These are phyloP conservation scores for Zeugodacus cucurbitae DNA, from an alignment of 1,140 invertebrate genomes.

Conservation along the genomic window DNA sequence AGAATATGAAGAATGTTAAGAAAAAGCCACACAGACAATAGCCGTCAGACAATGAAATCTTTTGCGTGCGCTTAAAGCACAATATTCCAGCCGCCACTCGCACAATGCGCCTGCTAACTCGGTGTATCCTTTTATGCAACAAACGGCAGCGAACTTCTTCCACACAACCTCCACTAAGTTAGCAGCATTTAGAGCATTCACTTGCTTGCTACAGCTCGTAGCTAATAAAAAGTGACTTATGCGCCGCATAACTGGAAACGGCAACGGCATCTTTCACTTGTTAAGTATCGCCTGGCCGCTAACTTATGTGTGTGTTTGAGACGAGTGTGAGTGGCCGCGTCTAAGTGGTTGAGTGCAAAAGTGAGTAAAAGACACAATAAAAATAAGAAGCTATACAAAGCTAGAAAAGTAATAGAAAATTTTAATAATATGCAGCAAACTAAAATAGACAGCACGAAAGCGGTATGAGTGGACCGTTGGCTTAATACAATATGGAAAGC, in stretches of 20 bases:
- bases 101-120: background rate
- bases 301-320: background rate
- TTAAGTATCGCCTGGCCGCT: conserved; percentile 12
- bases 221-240: conserved; percentile 38
- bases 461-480: background rate
- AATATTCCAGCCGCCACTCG: background rate
- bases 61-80: background rate
- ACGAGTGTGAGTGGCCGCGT: background rate
- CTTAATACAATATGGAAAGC: background rate
- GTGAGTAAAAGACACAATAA: background rate
- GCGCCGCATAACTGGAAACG: conserved; percentile 27
- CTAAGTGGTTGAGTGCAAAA: conserved; percentile 34
- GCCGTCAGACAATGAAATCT: conserved; percentile 23
- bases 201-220: conserved; percentile 34
- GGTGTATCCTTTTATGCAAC: background rate
- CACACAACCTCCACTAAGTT: background rate
- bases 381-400: background rate
- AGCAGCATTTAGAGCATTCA: background rate
- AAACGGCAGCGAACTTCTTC: background rate
- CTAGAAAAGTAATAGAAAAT: background rate
- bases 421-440: conserved; percentile 37
- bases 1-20: background rate
- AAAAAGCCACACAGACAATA: conserved; percentile 20
- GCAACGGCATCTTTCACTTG: conserved; percentile 19
- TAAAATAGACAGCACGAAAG: background rate